Evolutionary conservation across 1,140 invertebrate genomes (phyloP).

Genomic region (Chionoecetes opilio): DNA sequence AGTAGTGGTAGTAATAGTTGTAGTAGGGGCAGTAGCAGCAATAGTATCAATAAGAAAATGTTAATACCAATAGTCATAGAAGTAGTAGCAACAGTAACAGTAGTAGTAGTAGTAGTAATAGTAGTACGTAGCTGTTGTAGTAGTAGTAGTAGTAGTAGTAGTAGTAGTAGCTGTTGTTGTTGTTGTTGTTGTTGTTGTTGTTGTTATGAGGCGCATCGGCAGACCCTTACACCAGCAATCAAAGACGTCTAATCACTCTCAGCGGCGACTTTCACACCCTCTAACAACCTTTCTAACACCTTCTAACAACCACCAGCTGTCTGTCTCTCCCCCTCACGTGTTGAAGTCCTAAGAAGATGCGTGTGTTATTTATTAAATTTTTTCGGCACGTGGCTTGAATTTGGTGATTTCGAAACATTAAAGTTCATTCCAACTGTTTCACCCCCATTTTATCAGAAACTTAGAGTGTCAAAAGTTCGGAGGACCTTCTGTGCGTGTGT

Average conservation of each 20-base stretch:
- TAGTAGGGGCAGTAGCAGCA: background rate
- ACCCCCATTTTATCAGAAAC: background rate
- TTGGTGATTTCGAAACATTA: conserved; percentile 9
- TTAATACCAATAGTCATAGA: no score
- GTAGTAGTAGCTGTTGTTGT: no score
- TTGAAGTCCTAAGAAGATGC: conserved; percentile 21
- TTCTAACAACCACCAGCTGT: background rate
- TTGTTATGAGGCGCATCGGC: no score
- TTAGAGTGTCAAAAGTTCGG: conserved; percentile 19
- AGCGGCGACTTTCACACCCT: no score
- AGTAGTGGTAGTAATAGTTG: background rate
- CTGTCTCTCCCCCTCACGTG: background rate
- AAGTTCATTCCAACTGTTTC: conserved; percentile 29
- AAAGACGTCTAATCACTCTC: no score
- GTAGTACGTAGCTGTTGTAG: no score
- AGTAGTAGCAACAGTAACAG: no score
- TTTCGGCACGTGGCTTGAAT: background rate
- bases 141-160: no score
- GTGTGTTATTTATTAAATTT: background rate
- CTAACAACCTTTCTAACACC: background rate
- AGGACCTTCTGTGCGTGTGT: conserved; percentile 11
- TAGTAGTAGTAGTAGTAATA: no score
- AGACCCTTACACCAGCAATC: no score
- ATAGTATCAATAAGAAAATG: background rate
- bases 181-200: no score